Evolutionary conservation across 1,140 invertebrate genomes (phyloP), one percentile per base, ranked within the genome.

Genomic region (Pararge aegeria): DNA sequence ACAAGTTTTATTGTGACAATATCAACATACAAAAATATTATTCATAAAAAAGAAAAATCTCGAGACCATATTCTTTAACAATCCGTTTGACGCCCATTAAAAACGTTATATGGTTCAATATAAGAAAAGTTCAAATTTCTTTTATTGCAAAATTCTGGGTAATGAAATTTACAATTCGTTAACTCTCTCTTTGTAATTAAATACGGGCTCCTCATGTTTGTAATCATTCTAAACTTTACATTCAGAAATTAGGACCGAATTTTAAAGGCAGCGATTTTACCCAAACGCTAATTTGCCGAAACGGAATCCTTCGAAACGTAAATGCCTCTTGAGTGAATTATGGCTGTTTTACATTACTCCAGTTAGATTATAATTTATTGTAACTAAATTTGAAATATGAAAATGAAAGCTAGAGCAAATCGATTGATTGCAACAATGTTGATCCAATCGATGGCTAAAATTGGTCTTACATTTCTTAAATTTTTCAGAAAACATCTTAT

Each of bases 221-320:
- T 42, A 42, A 46, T 19, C n/a, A 46, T 46, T 46, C 3, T 12
- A 20, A 46, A 46, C 10, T 46, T 20, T 46, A 20, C 9, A 46
- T 20, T 20, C 19, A 20, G 42, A 46, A 46, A 46, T 19, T 20
- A 44, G 40, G 40, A 19, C 10, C 16, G 18, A 44, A 3, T 44
- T 19, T 20, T 1, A 44, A 19, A 7, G 5, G 3, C 40, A 12
- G 18, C 4, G 20, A 46, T 46, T 46, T 20, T 20, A 5, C 7
- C 18, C 15, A n/a, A 4, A n/a, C 15, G 42, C 16, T 46, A 46
- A 46, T 20, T 46, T 46, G 42, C 18, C 19, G 19, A 46, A 46
- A 20, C 18, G 18, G 12, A 20, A 10, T 20, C 5, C 42, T 46
- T 46, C 18, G 16, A 46, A 20, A 21, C 18, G 4, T 20, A 21